phyloP scores from a whole-genome alignment of 2,888 invertebrate genomes.

The Cyaniris semiargus region DNA sequence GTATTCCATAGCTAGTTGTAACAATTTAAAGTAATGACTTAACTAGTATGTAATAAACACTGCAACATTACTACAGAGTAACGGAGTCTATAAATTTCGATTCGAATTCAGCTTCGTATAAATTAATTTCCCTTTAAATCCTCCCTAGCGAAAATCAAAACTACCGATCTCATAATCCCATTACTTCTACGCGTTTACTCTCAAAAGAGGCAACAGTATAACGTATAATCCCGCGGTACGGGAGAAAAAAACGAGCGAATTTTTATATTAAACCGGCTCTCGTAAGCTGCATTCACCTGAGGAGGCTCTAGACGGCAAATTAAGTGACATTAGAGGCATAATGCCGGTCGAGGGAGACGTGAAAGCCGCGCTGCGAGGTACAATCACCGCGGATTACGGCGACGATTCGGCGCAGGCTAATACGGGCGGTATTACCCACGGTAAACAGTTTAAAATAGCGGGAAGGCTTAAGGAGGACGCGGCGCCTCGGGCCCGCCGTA shows the following conservation, averaged over 20 bases:
- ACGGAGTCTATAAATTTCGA: conserved; percentile 47
- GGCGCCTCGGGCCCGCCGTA: conserved; percentile 39
- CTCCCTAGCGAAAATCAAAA: conserved; percentile 55
- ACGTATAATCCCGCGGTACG: conserved; percentile 63
- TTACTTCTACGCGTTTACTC: conserved; percentile 75
- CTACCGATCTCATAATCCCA: conserved; percentile 67
- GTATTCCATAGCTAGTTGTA: neutral
- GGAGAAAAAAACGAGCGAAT: conserved; percentile 61
- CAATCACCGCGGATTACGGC: conserved; percentile 45
- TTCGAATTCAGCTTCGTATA: conserved; percentile 53
- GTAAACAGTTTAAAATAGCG: conserved; percentile 38
- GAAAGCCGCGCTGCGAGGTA: conserved; percentile 70
- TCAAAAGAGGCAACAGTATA: conserved; percentile 75
- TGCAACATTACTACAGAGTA: neutral
- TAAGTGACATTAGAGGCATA: conserved; percentile 78
- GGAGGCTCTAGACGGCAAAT: conserved; percentile 77
- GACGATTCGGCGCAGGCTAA: conserved; percentile 39
- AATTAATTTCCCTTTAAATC: conserved; percentile 59
- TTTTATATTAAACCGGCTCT: conserved; percentile 76
- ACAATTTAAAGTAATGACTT: neutral
- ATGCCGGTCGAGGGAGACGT: conserved; percentile 69
- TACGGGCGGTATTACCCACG: conserved; percentile 39
- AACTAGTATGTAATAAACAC: neutral
- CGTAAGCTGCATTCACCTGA: conserved; percentile 74
- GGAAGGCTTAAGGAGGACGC: conserved; percentile 35